Evolutionary conservation across 2,113 vertebrate species (phyloP), one percentile per base, ranked within the genome.

Genomic region (Toxotes chatareus): DNA sequence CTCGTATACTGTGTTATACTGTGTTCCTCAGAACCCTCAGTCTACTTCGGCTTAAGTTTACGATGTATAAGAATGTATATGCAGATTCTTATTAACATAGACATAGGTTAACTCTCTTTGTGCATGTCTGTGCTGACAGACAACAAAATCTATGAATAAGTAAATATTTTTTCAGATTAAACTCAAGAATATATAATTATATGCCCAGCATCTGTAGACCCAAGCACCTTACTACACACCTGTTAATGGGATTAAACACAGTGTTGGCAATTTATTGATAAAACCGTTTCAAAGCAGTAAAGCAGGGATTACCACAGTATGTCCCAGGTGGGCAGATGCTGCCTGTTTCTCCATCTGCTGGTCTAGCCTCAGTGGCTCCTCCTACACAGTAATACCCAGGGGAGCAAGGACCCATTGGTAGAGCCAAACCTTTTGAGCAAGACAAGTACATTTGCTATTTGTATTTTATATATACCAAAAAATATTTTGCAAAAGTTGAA

Each of bases 341-440:
- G 46, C 97, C 98, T 3, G 95, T 96, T 56, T 94, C 79, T 3
- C 93, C 93, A 71, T 98, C 96, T 63, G 78, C 93, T 74, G 97
- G 97, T 70, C 91, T 94, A n/a, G 96, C 93, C 42, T 91, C 85
- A 23, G 69, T 89, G 69, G 97, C 95, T 88, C 94, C 93, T 80
- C 92, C 94, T 5, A 38, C 83, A 79, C 97, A 99, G 88, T 95
- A 97, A 93, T 96, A 97, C 0, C 98, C 97, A 68, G 96, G 81
- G 59, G 93, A 81, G 75, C 98, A 99, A 7, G 96, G 93, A 11
- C 97, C 97, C 27, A 92, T 94, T 12, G 96, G 96, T 3, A 90
- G 86, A 57, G 96, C 82, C 73, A 98, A 93, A 72, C 97, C 97
- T 99, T 91, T 76, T 40, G 49, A 65, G 51, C 13, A 83, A 82